phyloP scores from a whole-genome alignment of 2,888 invertebrate species.

The Eulithis testata region DNA sequence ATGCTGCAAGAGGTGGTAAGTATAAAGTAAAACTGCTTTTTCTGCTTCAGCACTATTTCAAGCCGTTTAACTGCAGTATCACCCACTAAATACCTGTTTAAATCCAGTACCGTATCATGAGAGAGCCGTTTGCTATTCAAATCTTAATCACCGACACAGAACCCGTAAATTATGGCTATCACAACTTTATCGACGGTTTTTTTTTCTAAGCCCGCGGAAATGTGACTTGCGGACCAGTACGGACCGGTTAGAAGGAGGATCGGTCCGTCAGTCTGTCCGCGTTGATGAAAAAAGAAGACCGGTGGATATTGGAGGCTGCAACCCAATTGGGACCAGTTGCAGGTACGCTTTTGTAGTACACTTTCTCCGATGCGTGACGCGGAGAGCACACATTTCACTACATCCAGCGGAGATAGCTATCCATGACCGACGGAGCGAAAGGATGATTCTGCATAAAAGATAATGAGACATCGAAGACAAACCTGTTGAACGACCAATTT shows the following conservation, averaged over 20 bases:
- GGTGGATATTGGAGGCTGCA: conserved; percentile 77
- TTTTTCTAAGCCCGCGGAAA: conserved; percentile 47
- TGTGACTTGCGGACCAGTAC: conserved; percentile 44
- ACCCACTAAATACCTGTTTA: conserved; percentile 30
- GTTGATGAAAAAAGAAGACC: conserved; percentile 63
- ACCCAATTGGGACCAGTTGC: conserved; percentile 81
- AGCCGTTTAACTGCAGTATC: conserved; percentile 19
- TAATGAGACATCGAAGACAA: conserved; percentile 17
- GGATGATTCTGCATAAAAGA: conserved; percentile 32
- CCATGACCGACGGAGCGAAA: conserved; percentile 31
- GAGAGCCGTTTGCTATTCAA: conserved; percentile 31
- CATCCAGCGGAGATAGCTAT: conserved; percentile 45
- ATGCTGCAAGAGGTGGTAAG: background rate
- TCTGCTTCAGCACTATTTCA: conserved; percentile 24
- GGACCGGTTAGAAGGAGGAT: conserved; percentile 56
- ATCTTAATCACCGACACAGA: conserved; percentile 33
- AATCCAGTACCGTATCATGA: conserved; percentile 18
- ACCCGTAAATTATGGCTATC: conserved; percentile 37
- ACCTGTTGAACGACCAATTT: conserved; percentile 13
- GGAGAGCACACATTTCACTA: conserved; percentile 72
- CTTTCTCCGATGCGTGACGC: conserved; percentile 81
- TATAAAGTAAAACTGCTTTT: conserved; percentile 24
- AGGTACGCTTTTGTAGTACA: conserved; percentile 77
- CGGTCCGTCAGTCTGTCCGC: conserved; percentile 44
- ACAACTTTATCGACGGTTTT: conserved; percentile 44